phyloP scores from a whole-genome alignment of 2,888 invertebrate species.

The Pheosia gnoma region DNA sequence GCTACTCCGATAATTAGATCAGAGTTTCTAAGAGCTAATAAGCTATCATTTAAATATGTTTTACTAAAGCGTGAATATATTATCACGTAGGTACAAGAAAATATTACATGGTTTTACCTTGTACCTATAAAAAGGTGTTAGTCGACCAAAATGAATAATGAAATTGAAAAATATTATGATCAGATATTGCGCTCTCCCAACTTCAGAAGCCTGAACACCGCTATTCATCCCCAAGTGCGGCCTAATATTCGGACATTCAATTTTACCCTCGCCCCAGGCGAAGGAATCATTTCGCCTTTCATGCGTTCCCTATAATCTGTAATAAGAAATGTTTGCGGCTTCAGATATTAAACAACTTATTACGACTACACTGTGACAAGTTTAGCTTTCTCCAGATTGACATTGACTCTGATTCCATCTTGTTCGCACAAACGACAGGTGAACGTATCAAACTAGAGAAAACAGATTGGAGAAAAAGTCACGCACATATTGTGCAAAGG shows the following conservation, averaged over 20 bases:
- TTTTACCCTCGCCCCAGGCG: constrained; percentile 22
- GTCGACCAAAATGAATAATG: not conserved
- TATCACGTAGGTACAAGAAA: too few relatives aligned
- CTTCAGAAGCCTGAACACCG: constrained; percentile 13
- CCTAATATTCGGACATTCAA: constrained; percentile 24
- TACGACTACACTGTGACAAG: not conserved
- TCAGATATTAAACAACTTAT: not conserved
- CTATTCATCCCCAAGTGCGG: constrained; percentile 12
- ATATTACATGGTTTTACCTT: not conserved
- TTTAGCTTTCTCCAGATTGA: not conserved
- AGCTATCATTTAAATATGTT: too few relatives aligned
- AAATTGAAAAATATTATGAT: constrained; percentile 9
- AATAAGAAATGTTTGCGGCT: not conserved
- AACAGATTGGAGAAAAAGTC: constrained; percentile 1
- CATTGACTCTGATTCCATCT: constrained; percentile 13
- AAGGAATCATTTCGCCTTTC: constrained; percentile 17
- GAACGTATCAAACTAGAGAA: not conserved
- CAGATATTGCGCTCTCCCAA: constrained; percentile 11
- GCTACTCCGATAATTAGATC: too few relatives aligned
- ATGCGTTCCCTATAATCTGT: constrained; percentile 8
- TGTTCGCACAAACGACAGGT: constrained; percentile 11
- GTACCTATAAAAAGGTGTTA: not conserved
- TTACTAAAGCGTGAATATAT: too few relatives aligned
- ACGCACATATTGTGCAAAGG: not conserved
- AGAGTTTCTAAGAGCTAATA: too few relatives aligned